A percentile compares a stretch with the other conserved stretches of the same genome.
Evolutionary conservation across 2,888 invertebrate species (phyloP).

Genomic region (Drosophila neutralis): DNA sequence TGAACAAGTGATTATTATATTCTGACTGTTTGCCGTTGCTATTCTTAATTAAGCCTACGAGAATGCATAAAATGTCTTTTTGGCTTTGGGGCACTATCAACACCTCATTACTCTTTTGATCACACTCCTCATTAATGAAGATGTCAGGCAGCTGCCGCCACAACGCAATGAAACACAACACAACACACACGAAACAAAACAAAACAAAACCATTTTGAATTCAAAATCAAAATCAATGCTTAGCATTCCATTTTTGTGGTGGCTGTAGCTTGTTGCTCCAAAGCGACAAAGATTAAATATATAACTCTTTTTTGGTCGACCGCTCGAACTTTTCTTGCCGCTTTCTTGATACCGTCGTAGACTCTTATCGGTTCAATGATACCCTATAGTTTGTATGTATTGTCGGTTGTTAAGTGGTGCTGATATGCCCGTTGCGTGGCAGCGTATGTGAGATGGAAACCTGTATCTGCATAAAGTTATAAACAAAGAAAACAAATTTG

Average conservation of each 20-base stretch:
- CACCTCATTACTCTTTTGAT: conserved; percentile 83
- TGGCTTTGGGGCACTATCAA: conserved; percentile 77
- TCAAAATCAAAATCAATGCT: conserved; percentile 75
- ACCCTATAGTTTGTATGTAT: conserved; percentile 16
- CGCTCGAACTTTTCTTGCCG: conserved; percentile 33
- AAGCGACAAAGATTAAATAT: conserved; percentile 80
- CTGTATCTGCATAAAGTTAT: conserved; percentile 77
- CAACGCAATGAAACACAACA: conserved; percentile 30
- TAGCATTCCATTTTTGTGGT: conserved; percentile 60
- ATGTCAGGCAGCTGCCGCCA: conserved; percentile 68
- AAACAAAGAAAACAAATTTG: conserved; percentile 82
- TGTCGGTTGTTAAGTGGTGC: background rate
- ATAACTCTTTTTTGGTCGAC: conserved; percentile 58
- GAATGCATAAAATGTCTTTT: conserved; percentile 66
- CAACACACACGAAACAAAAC: conserved; percentile 31
- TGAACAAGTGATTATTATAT: background rate
- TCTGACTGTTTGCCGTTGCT: conserved; percentile 32
- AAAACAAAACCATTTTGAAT: conserved; percentile 66
- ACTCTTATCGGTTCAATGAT: conserved; percentile 13
- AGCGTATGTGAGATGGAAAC: conserved; percentile 45
- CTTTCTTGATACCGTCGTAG: conserved; percentile 2
- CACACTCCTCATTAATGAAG: conserved; percentile 82
- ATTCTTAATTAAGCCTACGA: conserved; percentile 67
- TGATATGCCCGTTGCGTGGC: conserved; percentile 22
- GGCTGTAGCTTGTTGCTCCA: conserved; percentile 34